phyloP scores from a whole-genome alignment of 2,113 vertebrate genomes.

The Corythoichthys intestinalis region DNA sequence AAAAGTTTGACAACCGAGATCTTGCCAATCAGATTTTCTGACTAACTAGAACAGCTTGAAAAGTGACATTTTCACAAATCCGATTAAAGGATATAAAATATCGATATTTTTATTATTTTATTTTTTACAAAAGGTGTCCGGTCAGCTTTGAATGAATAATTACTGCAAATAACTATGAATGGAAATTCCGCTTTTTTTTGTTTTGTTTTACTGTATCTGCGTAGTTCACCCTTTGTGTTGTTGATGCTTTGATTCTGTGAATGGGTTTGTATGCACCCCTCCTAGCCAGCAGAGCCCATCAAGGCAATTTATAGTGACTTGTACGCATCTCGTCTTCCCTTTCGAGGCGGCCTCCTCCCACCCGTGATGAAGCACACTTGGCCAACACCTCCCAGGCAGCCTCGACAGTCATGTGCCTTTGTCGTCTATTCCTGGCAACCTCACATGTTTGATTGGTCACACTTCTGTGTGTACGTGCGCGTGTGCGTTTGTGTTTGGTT shows the following conservation, averaged over 20 bases:
- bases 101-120: no score
- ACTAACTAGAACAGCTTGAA: no score
- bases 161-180: not conserved
- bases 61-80: no score
- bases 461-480: conserved; percentile 10
- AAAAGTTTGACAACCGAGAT: no score
- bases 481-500: not conserved
- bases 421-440: conserved; percentile 61
- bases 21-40: no score
- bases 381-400: conserved; percentile 51
- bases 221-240: not conserved
- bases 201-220: not conserved
- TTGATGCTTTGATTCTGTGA: not conserved
- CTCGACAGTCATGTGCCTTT: conserved; percentile 51
- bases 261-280: conserved; percentile 2
- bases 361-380: conserved; percentile 14
- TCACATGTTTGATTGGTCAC: conserved; percentile 48
- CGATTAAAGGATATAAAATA: no score
- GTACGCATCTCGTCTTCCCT: conserved; percentile 14
- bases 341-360: conserved; percentile 10
- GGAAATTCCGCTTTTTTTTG: not conserved
- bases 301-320: conserved; percentile 18
- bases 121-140: no score
- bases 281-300: conserved; percentile 7
- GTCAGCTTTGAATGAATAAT: conserved; percentile 1